Evolutionary conservation across 2,113 vertebrate species (phyloP).

Genomic region (Columba livia): DNA sequence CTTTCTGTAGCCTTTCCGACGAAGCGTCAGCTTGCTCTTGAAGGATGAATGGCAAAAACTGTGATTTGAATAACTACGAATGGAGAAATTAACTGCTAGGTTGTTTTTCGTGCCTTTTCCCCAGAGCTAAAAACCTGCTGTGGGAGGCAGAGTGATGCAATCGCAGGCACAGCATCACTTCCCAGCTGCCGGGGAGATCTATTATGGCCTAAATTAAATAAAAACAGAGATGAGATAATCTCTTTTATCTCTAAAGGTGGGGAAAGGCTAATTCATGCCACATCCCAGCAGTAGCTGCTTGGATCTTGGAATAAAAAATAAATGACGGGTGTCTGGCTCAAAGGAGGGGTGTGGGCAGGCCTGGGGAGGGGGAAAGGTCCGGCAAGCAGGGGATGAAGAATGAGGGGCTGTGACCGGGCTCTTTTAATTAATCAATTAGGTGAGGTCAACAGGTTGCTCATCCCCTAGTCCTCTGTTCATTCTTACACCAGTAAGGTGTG

Average conservation of each 20-base stretch:
- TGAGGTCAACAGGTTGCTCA: neutral
- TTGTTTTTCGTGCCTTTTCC: constrained; percentile 64
- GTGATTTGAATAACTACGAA: constrained; percentile 76
- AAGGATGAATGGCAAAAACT: constrained; percentile 71
- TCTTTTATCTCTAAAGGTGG: constrained; percentile 70
- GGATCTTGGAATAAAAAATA: neutral
- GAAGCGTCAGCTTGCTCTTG: constrained; percentile 57
- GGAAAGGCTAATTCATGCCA: constrained; percentile 64
- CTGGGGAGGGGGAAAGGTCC: accelerated
- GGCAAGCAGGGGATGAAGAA: neutral
- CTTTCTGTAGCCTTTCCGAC: constrained; percentile 39
- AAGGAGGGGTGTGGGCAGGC: neutral
- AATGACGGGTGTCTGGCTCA: neutral
- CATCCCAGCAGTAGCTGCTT: constrained; percentile 5
- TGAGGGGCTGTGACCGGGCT: neutral
- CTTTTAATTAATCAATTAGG: neutral
- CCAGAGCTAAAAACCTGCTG: constrained; percentile 60
- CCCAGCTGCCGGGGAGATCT: constrained; percentile 72
- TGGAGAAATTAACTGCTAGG: constrained; percentile 72
- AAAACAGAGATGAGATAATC: constrained; percentile 74
- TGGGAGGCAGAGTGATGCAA: constrained; percentile 72
- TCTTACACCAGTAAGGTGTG: accelerated
- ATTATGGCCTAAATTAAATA: constrained; percentile 80
- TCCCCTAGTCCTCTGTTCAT: neutral
- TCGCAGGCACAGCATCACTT: constrained; percentile 73